Conservation (phyloP, 2,797 vertebrate species). For the Perodicticus potto region DNA sequence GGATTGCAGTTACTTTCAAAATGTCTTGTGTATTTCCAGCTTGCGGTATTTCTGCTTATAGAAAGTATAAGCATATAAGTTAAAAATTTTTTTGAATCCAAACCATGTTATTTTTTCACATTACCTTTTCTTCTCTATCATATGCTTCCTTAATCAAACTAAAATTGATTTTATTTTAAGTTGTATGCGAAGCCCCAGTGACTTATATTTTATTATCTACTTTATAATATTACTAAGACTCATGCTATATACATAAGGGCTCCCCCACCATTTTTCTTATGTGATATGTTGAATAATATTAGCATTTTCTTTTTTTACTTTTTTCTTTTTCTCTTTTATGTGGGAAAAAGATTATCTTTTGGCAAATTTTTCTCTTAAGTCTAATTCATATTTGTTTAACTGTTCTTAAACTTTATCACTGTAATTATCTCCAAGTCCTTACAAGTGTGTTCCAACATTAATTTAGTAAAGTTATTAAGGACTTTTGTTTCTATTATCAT, state of each 20-base stretch:
- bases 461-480: slow-evolving; percentile 58
- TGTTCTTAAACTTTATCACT: slow-evolving; percentile 63
- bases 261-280: background rate
- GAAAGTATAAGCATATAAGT: slow-evolving; percentile 33
- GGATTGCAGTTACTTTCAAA: slow-evolving; percentile 59
- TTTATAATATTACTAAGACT: slow-evolving; percentile 54
- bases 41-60: slow-evolving; percentile 39
- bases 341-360: background rate
- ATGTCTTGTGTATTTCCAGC: slow-evolving; percentile 65
- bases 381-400: slow-evolving; percentile 66
- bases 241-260: background rate
- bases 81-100: background rate
- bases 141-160: slow-evolving; percentile 52
- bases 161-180: slow-evolving; percentile 42
- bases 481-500: slow-evolving; percentile 54
- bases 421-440: slow-evolving; percentile 50
- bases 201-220: slow-evolving; percentile 55
- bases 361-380: slow-evolving; percentile 56
- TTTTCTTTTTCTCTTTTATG: background rate
- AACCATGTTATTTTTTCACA: background rate
- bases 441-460: slow-evolving; percentile 49
- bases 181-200: background rate
- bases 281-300: slow-evolving; percentile 9
- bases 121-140: background rate
- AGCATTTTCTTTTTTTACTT: background rate